Evolutionary conservation across 2,113 vertebrate genomes (phyloP).

Genomic region (Heptranchias perlo): DNA sequence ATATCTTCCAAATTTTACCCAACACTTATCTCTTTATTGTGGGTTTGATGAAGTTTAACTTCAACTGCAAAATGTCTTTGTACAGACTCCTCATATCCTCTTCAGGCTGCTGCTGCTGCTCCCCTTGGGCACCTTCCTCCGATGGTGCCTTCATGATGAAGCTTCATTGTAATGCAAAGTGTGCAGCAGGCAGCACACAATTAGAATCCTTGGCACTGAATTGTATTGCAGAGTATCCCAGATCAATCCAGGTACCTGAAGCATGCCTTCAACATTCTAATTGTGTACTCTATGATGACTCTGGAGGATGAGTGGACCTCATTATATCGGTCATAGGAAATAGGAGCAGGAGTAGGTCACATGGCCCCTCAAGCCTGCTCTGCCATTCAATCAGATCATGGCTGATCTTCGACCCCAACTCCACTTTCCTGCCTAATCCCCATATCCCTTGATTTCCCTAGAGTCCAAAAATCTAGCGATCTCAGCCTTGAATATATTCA

Average conservation of each 20-base stretch:
- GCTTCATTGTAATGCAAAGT: conserved; percentile 9
- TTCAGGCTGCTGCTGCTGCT: background rate
- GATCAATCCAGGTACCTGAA: background rate
- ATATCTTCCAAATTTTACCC: background rate
- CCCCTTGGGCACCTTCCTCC: background rate
- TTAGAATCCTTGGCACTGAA: background rate
- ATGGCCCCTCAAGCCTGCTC: no score
- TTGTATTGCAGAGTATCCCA: background rate
- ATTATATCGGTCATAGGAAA: background rate
- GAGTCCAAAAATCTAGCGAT: no score
- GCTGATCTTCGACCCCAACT: no score
- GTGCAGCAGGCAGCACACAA: background rate
- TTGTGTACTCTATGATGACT: background rate
- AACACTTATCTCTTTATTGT: background rate
- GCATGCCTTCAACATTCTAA: background rate
- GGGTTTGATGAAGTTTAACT: conserved; percentile 1
- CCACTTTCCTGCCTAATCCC: no score
- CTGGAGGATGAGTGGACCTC: background rate
- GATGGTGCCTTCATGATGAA: background rate
- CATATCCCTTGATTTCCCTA: no score
- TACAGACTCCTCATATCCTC: background rate
- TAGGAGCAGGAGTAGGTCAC: no score
- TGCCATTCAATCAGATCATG: no score
- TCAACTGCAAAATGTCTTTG: background rate
- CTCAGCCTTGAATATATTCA: no score